Percentiles rank a stretch among this genome's conserved stretches.
Evolutionary conservation across 2,797 vertebrate genomes (phyloP).

Genomic region (Helarctos malayanus): DNA sequence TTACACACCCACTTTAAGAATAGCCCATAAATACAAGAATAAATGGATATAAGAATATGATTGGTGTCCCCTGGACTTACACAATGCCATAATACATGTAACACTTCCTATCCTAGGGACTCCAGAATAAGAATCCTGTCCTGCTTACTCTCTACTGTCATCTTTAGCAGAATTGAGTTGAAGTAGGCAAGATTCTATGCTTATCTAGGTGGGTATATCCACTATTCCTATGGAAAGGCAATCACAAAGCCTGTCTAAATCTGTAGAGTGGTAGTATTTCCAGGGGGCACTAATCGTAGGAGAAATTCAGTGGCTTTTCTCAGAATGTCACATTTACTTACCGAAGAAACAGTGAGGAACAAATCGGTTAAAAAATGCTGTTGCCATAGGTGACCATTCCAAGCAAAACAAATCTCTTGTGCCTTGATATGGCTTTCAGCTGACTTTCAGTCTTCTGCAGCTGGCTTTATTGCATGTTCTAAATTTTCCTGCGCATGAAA

Average conservation of each 20-base stretch:
- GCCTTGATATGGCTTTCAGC: background rate
- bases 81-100: background rate
- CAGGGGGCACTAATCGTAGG: background rate
- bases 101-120: background rate
- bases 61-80: background rate
- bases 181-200: background rate
- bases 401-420: constrained; percentile 9
- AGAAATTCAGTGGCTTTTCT: constrained; percentile 21
- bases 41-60: background rate
- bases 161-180: background rate
- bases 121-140: background rate
- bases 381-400: constrained; percentile 36
- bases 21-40: background rate
- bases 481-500: constrained; percentile 50
- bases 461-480: constrained; percentile 62
- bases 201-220: background rate
- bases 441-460: constrained; percentile 46
- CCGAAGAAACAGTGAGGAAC: background rate
- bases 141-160: background rate
- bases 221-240: background rate
- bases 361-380: background rate
- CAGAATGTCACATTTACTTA: constrained; percentile 50
- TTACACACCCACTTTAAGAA: background rate
- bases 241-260: background rate
- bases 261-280: background rate